phyloP scores from a whole-genome alignment of 2,888 invertebrate genomes.

The Apotomis capreana region DNA sequence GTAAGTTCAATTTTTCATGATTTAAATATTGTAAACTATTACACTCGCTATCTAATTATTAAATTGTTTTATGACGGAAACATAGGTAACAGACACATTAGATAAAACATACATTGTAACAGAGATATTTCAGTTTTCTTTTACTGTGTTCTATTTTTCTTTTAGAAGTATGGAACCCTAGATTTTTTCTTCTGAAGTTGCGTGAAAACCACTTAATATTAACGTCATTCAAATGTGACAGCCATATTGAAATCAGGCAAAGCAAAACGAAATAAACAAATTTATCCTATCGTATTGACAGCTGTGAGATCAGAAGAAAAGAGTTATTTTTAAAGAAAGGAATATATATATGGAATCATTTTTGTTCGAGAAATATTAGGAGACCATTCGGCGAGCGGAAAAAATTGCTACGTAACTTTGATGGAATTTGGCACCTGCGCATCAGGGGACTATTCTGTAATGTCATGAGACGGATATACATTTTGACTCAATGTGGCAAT shows the following conservation, averaged over 20 bases:
- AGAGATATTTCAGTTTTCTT: background rate
- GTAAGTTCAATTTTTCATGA: too few species aligned
- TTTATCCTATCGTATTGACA: conserved; percentile 23
- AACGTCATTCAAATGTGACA: conserved; percentile 10
- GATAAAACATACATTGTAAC: too few species aligned
- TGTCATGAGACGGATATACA: background rate
- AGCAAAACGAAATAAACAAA: conserved; percentile 2
- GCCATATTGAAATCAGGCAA: conserved; percentile 12
- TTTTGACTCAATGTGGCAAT: background rate
- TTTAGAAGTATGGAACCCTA: background rate
- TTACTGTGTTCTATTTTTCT: background rate
- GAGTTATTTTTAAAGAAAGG: conserved; percentile 16
- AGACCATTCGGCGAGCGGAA: conserved; percentile 23
- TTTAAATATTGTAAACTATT: too few species aligned
- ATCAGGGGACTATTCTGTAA: conserved; percentile 20
- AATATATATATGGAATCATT: background rate
- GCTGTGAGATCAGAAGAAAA: conserved; percentile 12
- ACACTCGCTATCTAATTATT: too few species aligned
- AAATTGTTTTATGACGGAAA: too few species aligned
- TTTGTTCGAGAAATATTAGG: conserved; percentile 14
- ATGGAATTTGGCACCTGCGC: conserved; percentile 36
- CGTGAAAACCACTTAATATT: conserved; percentile 8
- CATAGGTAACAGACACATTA: too few species aligned
- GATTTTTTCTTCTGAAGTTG: background rate
- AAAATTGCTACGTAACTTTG: conserved; percentile 30